Percentiles rank a stretch among this genome's conserved stretches.
Conservation (phyloP, 2,797 vertebrate genomes). For the Karalla daura region DNA sequence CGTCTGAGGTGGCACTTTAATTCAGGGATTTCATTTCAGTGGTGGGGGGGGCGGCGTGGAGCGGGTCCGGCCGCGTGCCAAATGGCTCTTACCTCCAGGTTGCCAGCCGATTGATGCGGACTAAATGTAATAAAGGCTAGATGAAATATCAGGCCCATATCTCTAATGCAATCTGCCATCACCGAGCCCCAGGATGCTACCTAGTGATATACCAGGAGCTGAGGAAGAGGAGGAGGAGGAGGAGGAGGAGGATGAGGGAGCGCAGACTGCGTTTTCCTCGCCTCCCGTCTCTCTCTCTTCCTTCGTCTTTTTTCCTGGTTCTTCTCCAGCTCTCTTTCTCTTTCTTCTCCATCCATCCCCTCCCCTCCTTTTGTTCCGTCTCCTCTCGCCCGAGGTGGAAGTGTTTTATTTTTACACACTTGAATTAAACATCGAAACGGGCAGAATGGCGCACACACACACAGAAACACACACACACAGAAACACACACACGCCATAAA, state of each 20-base stretch:
- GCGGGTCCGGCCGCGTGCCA: constrained; percentile 77
- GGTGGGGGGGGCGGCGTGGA: too few species aligned
- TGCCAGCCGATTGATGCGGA: constrained; percentile 83
- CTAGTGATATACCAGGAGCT: constrained; percentile 65
- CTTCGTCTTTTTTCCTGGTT: constrained; percentile 24
- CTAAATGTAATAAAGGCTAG: constrained; percentile 86
- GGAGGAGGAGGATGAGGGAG: neutral
- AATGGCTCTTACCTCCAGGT: constrained; percentile 79
- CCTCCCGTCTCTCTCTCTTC: constrained; percentile 8
- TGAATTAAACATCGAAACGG: constrained; percentile 54
- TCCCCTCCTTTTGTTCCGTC: constrained; percentile 36
- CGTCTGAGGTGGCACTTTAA: constrained; percentile 83
- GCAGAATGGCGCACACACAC: constrained; percentile 13
- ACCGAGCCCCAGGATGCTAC: constrained; percentile 71
- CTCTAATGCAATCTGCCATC: constrained; percentile 84
- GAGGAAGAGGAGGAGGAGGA: constrained; percentile 6
- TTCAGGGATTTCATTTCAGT: constrained; percentile 81
- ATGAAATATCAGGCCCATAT: constrained; percentile 85
- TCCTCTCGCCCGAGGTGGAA: constrained; percentile 42
- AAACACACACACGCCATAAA: constrained; percentile 11
- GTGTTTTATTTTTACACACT: constrained; percentile 66
- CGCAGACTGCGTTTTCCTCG: constrained; percentile 4
- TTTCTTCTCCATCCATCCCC: constrained; percentile 25
- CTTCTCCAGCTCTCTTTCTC: too few species aligned
- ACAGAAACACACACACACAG: neutral